Evolutionary conservation across 2,113 vertebrate species (phyloP), one percentile per base, ranked within the genome.

Genomic region (Nibea coibor): DNA sequence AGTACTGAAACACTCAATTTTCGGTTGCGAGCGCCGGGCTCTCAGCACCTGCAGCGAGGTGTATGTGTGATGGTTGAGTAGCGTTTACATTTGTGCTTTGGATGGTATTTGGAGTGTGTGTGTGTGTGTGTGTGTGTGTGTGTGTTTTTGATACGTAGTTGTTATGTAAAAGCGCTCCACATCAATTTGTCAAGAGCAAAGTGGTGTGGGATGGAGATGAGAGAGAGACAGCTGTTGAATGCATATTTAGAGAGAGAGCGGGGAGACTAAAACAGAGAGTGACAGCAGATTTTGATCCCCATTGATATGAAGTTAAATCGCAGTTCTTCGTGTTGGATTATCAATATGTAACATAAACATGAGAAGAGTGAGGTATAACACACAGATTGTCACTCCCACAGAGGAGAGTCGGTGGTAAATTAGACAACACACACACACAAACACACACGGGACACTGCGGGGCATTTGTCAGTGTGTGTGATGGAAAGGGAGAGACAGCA

Each of bases 171-270:
- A 93, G 88, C 51, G 48, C 87, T 87, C 74, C 80, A 86, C 90
- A 90, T 93, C 87, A 91, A 92, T 91, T 91, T 93, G 92, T 93
- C 85, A 89, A 80, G 77, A 91, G 90, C 85, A 90, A 93, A 93
- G 90, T 86, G 90, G 85, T 93, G 92, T 90, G 87, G 92, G 89
- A 89, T 90, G 88, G 75, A 87, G 87, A 88, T 87, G 72, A 89
- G 92, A 72, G 88, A 85, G 88, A 92, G 91, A 91, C 90, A 92
- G 91, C 90, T 94, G 93, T 92, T 94, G 91, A 91, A 91, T 93
- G 90, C 84, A 90, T 92, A 92, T 90, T 93, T 88, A 92, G 90
- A 81, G 79, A 81, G 79, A 85, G 72, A 81, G 78, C 42, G 70
- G 82, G 42, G 63, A 86, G 80, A 72, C 35, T 66, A 56, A 64